phyloP scores from a whole-genome alignment of 2,797 vertebrate genomes.

The Eidolon dupreanum region DNA sequence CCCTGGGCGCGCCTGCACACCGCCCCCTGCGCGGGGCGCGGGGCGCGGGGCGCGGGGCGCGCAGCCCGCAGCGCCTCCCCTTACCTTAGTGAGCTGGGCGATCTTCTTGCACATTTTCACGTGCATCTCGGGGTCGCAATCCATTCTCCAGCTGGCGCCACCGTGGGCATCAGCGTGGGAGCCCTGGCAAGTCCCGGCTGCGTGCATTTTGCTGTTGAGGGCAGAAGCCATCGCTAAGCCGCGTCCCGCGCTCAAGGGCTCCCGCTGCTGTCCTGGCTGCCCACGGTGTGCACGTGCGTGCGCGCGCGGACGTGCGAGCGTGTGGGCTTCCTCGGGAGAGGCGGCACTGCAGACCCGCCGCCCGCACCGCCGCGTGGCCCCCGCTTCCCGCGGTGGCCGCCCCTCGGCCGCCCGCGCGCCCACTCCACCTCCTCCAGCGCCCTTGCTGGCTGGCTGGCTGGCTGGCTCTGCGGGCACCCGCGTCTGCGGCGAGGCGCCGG shows the following conservation, averaged over 20 bases:
- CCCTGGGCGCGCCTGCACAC: accelerated
- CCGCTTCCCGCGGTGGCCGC: neutral
- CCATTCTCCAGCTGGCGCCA: conserved; percentile 79
- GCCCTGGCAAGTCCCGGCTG: conserved; percentile 88
- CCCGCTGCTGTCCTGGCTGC: neutral
- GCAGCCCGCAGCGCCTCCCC: conserved; percentile 54
- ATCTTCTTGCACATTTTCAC: conserved; percentile 99
- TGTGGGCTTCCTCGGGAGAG: neutral
- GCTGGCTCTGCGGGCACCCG: neutral
- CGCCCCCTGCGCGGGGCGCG: neutral
- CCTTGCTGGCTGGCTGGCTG: neutral
- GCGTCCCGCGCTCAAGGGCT: neutral
- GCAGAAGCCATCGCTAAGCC: conserved; percentile 91
- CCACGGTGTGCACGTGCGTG: neutral
- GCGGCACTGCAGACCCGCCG: neutral
- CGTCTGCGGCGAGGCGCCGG: neutral
- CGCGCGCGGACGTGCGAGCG: conserved; percentile 24
- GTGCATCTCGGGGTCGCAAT: conserved; percentile 92
- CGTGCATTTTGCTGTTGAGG: conserved; percentile 88
- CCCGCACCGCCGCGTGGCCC: neutral
- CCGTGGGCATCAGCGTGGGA: conserved; percentile 87
- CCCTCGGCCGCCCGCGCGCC: neutral
- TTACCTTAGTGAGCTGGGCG: conserved; percentile 98
- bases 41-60: neutral
- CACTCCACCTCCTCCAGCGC: neutral